Base-by-base conservation (phyloP, 37 sponge, comb jelly and placozoan genomes). In the Lycopodina hypogea region DNA sequence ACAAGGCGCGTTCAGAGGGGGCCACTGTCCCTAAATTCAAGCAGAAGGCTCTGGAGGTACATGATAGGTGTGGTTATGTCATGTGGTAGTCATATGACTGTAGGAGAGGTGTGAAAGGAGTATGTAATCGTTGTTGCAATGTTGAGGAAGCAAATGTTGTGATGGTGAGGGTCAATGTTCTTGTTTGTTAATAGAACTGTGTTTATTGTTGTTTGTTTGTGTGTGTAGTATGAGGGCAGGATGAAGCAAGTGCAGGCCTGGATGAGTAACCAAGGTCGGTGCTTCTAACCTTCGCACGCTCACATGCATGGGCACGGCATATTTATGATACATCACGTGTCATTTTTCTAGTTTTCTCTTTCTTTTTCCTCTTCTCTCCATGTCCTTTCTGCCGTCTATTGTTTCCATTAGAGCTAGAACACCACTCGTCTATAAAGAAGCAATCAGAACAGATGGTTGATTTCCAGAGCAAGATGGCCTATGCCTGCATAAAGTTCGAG, bases 401-500 rank as follows among this genome's bases (percentile, higher is more conserved):
- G 0, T 38, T 51, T 29, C 0, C 56, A 6, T 18, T 41, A 85
- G 85, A 85, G 73, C 19, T 3, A 2, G 85, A 85, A 24, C 71
- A 85, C 56, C 42, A 78, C 66, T 1, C 12, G 0, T 74, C 85
- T 37, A 65, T 78, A 3, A 21, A 65, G 72, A 42, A 42, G 6
- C 78, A 85, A 41, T 69, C 34, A n/a, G 28, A 63, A 12, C 65
- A 65, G 40, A 53, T 85, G 73, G 72, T 48, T 56, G 85, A 72
- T 30, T 85, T 78, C 55, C 85, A 85, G 57, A 56, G 53, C 17
- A 85, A 85, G 56, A 72, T 78, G 66, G 12, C 23, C 39, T 78
- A 78, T 66, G 85, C 85, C 39, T 85, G 79, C 30, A 69, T 56
- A 64, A 89, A 89, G 80, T 89, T 84, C 52, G 84, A 83, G 78